Base-by-base conservation (phyloP, 2,113 vertebrate species). In the Entomyzon cyanotis region DNA sequence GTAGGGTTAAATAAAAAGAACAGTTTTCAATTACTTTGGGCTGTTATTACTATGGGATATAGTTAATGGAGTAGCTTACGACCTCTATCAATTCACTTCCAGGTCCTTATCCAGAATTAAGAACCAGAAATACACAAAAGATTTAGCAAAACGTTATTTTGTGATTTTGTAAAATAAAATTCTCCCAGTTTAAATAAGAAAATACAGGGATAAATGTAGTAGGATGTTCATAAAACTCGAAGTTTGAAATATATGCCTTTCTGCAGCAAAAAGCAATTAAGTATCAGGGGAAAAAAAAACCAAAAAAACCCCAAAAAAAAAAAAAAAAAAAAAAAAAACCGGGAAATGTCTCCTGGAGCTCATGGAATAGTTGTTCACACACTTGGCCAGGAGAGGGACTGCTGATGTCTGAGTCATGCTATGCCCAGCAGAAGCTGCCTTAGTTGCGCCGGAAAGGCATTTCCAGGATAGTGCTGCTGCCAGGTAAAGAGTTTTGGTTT, bases 351-450 rank as follows among this genome's bases (percentile, higher is more conserved):
- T 91, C 4, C 41, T 22, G 24, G 27, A 88, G 53, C 53, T 87
- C 21, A 9, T 63, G 69, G 30, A 91, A 30, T 12, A 35, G 94
- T 21, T 91, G 50, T 95, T 97, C 88, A 41, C 70, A 70, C 19
- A 3, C 35, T 95, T 47, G 80, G 83, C 95, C 96, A 95, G 95
- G 80, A 97, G 96, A 96, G 93, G 96, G 96, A 95, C 93, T 74
- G 84, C 82, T 42, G 63, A 73, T 88, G 87, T 14, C 93, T 77
- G 90, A 89, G 84, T 60, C 93, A 47, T 3, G 74, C 50, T 68
- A 33, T 76, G 77, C 77, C 86, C 76, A 28, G 76, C 79, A 81
- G 62, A 90, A 82, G 35, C 84, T 68, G 76, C 58, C 25, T n/a
- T 42, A 35, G 30, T 13, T 49, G 10, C 4, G 30, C 24, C 62